Evolutionary conservation across 2,888 invertebrate genomes (phyloP), one percentile per base, ranked within the genome.

Genomic region (Harmothoe impar): DNA sequence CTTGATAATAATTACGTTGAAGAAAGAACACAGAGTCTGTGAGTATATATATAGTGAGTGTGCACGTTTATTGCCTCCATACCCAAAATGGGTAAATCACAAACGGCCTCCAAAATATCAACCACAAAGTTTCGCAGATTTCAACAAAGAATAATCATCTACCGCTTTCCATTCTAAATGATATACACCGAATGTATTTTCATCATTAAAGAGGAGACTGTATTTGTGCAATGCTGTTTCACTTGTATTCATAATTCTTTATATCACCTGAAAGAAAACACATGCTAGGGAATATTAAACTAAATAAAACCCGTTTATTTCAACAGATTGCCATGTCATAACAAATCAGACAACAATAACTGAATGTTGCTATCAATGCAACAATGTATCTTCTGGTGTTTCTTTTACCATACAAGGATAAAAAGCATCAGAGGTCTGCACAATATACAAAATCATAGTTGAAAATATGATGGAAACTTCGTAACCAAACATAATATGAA

Each of bases 31-130:
- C 54, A 54, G 25, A 84, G 35, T 84, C 56, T 5, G 15, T n/a
- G 25, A 54, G 15, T 86, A 81, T 81, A 43, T 81, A 56, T 86
- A 86, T 86, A 86, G 86, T 86, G 86, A 86, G 86, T 25, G 86
- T 86, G 86, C 86, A 86, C 54, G 81, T 86, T 86, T 86, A 86
- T 86, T 86, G 86, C 86, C 86, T 86, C 86, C 86, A 56, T 25
- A 52, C 86, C 86, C 86, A 54, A 86, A 54, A 54, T 86, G 86
- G 86, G 86, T 56, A 86, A 86, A 86, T 54, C 86, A 86, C 86
- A 86, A 86, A 86, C 86, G 31, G 52, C 54, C 52, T 56, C 86
- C 86, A 86, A 56, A 86, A 86, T 86, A 86, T 86, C 56, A 86
- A 86, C 86, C 86, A 86, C 86, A 86, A 86, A 54, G 86, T 86